Base-by-base conservation (phyloP, 1,140 invertebrate species). In the Cyclina sinensis region DNA sequence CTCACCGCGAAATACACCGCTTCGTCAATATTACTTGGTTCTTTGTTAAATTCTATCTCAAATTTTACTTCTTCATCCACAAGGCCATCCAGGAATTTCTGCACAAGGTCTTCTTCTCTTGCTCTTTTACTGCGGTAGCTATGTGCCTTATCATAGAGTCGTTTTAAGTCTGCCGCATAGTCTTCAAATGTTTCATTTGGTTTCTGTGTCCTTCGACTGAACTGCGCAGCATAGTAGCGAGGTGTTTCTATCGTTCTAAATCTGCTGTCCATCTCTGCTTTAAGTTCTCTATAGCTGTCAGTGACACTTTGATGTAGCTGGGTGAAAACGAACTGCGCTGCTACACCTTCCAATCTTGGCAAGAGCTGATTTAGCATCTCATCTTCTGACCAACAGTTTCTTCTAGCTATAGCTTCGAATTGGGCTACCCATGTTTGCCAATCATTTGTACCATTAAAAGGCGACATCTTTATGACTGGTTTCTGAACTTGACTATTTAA, bases 391-490 rank as follows among this genome's bases (percentile, higher is more conserved):
- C n/a, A n/a, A 16, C 48, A 30, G 27, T 68, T 54, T 11, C 80
- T 54, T 21, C 80, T 57, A 14, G 86, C 90, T 65, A 91, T 76
- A 2, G 83, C 46, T 35, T 83, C 87, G 27, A 91, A 91, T 9
- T 82, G 57, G 39, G 83, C 82, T 30, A 89, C 35, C 87, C 90
- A 89, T n/a, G 86, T 68, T 46, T 51, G 59, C 86, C 86, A 90
- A 12, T 68, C 59, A 21, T 89, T 82, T 11, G 32, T 86, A 18
- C 86, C 83, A 35, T 59, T 78, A 46, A 88, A 88, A 14, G 86
- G 27, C 24, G 90, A 82, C 37, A 90, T 32, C 43, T 90, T 90
- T 32, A 82, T 37, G 12, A 21, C 21, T 21, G 43, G 70, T 46
- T 21, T 30, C 27, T n/a, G n/a, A 48, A 48, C 46, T 48, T 48